Evolutionary conservation across 2,888 invertebrate genomes (phyloP).

Genomic region (Caenorhabditis panamensis): DNA sequence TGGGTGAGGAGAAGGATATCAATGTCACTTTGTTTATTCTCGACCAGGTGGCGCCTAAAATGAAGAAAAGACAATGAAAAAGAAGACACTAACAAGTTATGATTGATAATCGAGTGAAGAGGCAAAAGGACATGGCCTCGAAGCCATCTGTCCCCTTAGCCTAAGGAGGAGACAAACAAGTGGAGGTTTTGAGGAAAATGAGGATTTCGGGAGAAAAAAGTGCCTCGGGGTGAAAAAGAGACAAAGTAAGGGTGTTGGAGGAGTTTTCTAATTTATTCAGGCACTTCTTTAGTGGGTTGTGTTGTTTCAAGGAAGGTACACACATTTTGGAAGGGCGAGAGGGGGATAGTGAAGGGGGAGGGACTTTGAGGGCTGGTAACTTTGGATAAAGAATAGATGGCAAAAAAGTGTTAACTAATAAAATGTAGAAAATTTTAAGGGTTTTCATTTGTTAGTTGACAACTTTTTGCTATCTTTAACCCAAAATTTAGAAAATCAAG

Average conservation of each 20-base stretch:
- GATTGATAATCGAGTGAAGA: conserved; percentile 58
- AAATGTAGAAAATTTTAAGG: no score
- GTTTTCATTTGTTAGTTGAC: no score
- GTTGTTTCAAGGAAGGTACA: no score
- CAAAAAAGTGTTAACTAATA: no score
- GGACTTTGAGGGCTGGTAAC: no score
- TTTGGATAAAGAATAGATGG: no score
- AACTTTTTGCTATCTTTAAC: no score
- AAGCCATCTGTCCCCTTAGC: conserved; percentile 33
- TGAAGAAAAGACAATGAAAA: conserved; percentile 11
- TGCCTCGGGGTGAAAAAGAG: conserved; percentile 37
- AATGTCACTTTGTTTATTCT: conserved; percentile 47
- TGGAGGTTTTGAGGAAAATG: conserved; percentile 24
- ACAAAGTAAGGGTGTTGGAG: conserved; percentile 30
- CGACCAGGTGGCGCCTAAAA: conserved; percentile 42
- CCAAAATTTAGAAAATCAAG: no score
- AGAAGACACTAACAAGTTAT: conserved; percentile 56
- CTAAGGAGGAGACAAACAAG: conserved; percentile 49
- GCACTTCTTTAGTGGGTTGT: conserved; percentile 7
- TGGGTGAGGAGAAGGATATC: conserved; percentile 23
- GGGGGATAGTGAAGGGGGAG: no score
- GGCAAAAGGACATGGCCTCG: conserved; percentile 32
- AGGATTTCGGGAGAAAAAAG: conserved; percentile 43
- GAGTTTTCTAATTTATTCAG: conserved; percentile 43
- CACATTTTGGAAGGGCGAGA: no score